Conservation (phyloP, 2,888 invertebrate species). For the Drosophila pegasa region DNA sequence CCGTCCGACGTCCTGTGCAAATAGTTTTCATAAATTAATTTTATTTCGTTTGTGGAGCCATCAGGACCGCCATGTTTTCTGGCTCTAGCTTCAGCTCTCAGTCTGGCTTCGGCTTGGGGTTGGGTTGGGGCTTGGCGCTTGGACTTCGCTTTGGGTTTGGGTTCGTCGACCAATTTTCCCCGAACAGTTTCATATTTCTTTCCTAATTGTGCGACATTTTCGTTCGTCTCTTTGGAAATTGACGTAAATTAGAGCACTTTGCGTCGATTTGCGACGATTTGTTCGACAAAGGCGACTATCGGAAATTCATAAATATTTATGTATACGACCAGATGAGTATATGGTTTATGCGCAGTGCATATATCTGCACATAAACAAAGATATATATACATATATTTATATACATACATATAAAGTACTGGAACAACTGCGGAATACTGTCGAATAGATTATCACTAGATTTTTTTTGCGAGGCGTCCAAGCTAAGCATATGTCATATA, state of each 20-base stretch:
- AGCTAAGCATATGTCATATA: not conserved
- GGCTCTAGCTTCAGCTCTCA: not conserved
- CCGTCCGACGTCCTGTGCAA: slow-evolving; percentile 63
- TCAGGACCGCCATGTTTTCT: slow-evolving; percentile 48
- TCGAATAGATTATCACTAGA: slow-evolving; percentile 7
- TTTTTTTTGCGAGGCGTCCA: not conserved
- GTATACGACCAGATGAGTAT: slow-evolving; percentile 46
- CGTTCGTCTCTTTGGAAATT: slow-evolving; percentile 61
- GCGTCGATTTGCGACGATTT: slow-evolving; percentile 76
- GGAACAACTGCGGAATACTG: slow-evolving; percentile 1
- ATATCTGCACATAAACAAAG: slow-evolving; percentile 3
- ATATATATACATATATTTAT: not conserved
- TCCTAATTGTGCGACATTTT: slow-evolving; percentile 72
- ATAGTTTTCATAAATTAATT: slow-evolving; percentile 82
- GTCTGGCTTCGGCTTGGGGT: too few species aligned
- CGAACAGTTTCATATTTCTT: slow-evolving; percentile 71
- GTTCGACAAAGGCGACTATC: slow-evolving; percentile 55
- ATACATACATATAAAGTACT: not conserved
- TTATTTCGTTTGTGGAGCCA: slow-evolving; percentile 74
- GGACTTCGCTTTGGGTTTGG: slow-evolving; percentile 13
- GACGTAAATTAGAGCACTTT: slow-evolving; percentile 79
- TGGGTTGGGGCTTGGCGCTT: not conserved
- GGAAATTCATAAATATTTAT: slow-evolving; percentile 75
- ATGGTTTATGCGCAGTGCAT: slow-evolving; percentile 36
- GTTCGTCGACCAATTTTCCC: slow-evolving; percentile 45